A percentile compares a stretch with the other conserved stretches of the same genome.
Evolutionary conservation across 2,113 vertebrate genomes (phyloP).

Genomic region (Protobothrops flavoviridis): DNA sequence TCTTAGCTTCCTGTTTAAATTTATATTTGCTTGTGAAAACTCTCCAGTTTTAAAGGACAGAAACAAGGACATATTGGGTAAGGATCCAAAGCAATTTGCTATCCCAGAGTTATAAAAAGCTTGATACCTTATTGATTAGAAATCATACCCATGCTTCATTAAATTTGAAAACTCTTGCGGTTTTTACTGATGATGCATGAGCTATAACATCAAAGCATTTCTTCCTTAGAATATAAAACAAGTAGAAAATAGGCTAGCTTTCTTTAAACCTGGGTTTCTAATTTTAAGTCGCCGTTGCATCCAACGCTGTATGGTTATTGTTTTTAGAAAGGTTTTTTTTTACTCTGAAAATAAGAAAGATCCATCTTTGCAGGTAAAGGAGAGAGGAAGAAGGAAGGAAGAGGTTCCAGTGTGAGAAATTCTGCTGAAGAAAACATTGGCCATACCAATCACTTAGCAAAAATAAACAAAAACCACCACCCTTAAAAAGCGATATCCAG

Average conservation of each 20-base stretch:
- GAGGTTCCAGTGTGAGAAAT: not conserved
- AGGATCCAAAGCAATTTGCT: conserved; percentile 19
- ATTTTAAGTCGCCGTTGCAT: not conserved
- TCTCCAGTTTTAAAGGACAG: conserved; percentile 4
- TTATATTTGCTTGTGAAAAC: not conserved
- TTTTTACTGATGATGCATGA: conserved; percentile 44
- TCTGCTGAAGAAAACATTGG: not conserved
- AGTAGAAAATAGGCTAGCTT: conserved; percentile 9
- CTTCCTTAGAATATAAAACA: not conserved
- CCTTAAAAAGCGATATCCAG: not conserved
- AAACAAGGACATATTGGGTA: conserved; percentile 23
- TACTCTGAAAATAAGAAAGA: not conserved
- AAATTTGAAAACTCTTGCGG: conserved; percentile 10
- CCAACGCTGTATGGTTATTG: not conserved
- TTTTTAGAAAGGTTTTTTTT: not conserved
- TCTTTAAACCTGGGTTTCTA: not conserved
- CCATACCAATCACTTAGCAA: not conserved
- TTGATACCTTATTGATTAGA: conserved; percentile 32
- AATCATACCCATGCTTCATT: conserved; percentile 21
- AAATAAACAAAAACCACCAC: not conserved
- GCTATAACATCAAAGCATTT: not conserved
- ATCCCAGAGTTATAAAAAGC: conserved; percentile 31
- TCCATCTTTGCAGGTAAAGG: not conserved
- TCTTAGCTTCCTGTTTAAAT: not conserved
- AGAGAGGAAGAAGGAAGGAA: not conserved